A percentile compares a stretch with the other conserved stretches of the same genome.
Evolutionary conservation across 2,888 invertebrate genomes (phyloP).

Genomic region (Athripsodes cinereus): DNA sequence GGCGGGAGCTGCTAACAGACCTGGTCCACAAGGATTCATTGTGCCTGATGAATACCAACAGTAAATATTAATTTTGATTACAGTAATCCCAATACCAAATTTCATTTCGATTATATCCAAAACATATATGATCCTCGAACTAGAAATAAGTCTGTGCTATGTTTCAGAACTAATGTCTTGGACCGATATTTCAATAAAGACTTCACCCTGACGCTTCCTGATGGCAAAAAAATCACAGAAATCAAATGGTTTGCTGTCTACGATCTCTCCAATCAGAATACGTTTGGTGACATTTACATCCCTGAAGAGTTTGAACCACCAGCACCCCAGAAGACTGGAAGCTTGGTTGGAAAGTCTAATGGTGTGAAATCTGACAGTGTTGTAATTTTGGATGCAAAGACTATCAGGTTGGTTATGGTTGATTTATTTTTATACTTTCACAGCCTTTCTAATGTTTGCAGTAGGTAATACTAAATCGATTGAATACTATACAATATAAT

Average conservation of each 20-base stretch:
- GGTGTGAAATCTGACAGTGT: slow-evolving; percentile 67
- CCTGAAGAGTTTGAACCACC: slow-evolving; percentile 90
- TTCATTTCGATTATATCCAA: too few species aligned
- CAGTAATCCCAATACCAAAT: too few species aligned
- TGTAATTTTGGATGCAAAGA: slow-evolving; percentile 73
- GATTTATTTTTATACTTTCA: background rate
- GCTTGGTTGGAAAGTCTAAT: slow-evolving; percentile 55
- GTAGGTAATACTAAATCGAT: too few species aligned
- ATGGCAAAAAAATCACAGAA: slow-evolving; percentile 78
- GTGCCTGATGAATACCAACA: slow-evolving; percentile 82
- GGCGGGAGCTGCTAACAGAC: slow-evolving; percentile 82
- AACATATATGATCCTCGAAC: background rate
- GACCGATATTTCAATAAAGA: slow-evolving; percentile 82
- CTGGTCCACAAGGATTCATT: slow-evolving; percentile 87
- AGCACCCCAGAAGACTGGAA: slow-evolving; percentile 52
- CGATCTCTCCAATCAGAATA: slow-evolving; percentile 79
- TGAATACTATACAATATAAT: too few species aligned
- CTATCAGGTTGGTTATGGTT: slow-evolving; percentile 45
- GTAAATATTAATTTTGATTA: too few species aligned
- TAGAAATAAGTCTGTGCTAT: too few species aligned
- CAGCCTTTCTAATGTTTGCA: too few species aligned
- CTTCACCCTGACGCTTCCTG: slow-evolving; percentile 74
- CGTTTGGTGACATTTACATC: slow-evolving; percentile 84
- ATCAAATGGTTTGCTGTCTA: slow-evolving; percentile 87
- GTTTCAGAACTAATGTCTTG: slow-evolving; percentile 71